A percentile compares a stretch with the other conserved stretches of the same genome.
Conservation (phyloP, 2,113 vertebrate species). For the Bolborhynchus lineola region DNA sequence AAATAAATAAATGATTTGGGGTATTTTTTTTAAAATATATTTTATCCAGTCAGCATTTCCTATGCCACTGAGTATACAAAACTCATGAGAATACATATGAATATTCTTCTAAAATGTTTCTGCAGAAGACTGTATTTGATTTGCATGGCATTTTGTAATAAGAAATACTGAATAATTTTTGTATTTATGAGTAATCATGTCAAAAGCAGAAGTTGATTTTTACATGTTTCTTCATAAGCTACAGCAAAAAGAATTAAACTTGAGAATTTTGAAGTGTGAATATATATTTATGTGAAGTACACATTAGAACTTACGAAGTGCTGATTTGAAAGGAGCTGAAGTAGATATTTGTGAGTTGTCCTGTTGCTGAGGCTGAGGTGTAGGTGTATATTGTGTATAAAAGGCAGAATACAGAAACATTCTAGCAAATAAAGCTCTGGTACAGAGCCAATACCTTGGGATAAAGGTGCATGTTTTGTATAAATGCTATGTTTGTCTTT, state of each 20-base stretch:
- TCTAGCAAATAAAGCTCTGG: not conserved
- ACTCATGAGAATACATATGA: not conserved
- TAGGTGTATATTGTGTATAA: not conserved
- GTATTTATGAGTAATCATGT: not conserved
- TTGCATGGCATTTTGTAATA: not conserved
- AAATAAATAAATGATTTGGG: not conserved
- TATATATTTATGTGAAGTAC: not conserved
- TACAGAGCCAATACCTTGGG: not conserved
- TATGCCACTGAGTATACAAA: not conserved
- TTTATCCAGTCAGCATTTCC: not conserved
- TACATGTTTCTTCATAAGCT: not conserved
- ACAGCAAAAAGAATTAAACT: not conserved
- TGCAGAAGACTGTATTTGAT: not conserved
- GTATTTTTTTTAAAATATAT: not conserved
- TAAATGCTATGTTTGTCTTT: not conserved
- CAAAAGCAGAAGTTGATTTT: not conserved
- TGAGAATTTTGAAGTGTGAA: not conserved
- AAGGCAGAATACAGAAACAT: not conserved
- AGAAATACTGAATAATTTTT: not conserved
- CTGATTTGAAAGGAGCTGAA: not conserved
- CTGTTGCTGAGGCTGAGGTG: not conserved
- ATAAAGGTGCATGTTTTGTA: not conserved
- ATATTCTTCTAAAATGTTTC: not conserved
- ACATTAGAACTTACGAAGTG: not conserved
- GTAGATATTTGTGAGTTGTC: not conserved